A percentile compares a stretch with the other conserved stretches of the same genome.
phyloP scores from a whole-genome alignment of 2,113 vertebrate species.

The Sturnira hondurensis region DNA sequence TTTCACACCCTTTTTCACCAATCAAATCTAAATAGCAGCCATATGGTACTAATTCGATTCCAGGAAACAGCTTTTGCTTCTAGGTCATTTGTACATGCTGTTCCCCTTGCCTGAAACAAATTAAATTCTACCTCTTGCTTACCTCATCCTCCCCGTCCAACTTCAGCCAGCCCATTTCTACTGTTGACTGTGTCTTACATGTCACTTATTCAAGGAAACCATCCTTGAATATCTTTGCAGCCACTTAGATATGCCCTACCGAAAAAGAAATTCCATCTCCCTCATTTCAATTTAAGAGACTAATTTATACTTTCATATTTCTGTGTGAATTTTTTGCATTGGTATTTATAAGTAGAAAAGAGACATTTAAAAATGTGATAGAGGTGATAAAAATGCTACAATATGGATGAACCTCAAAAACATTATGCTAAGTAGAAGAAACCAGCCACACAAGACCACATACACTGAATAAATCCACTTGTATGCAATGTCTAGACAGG shows the following conservation, averaged over 20 bases:
- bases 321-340: not conserved
- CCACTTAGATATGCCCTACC: not conserved
- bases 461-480: not conserved
- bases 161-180: not conserved
- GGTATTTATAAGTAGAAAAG: slow-evolving; percentile 16
- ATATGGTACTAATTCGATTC: slow-evolving; percentile 18
- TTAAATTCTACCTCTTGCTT: not conserved
- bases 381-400: slow-evolving; percentile 12
- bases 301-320: not conserved
- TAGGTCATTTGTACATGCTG: not conserved
- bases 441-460: not conserved
- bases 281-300: not conserved
- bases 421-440: slow-evolving; percentile 6
- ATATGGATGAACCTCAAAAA: slow-evolving; percentile 16
- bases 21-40: not conserved
- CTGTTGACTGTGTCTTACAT: not conserved
- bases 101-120: not conserved
- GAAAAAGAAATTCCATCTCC: not conserved
- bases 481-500: too few species aligned
- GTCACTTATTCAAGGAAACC: not conserved
- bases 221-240: not conserved
- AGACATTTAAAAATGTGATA: slow-evolving; percentile 16
- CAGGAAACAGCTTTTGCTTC: slow-evolving; percentile 22
- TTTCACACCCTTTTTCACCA: not conserved
- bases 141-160: not conserved